These are phyloP conservation scores for Premnoplex brunnescens DNA, from an alignment of 2,797 vertebrate genomes.

Conservation along the genomic window DNA sequence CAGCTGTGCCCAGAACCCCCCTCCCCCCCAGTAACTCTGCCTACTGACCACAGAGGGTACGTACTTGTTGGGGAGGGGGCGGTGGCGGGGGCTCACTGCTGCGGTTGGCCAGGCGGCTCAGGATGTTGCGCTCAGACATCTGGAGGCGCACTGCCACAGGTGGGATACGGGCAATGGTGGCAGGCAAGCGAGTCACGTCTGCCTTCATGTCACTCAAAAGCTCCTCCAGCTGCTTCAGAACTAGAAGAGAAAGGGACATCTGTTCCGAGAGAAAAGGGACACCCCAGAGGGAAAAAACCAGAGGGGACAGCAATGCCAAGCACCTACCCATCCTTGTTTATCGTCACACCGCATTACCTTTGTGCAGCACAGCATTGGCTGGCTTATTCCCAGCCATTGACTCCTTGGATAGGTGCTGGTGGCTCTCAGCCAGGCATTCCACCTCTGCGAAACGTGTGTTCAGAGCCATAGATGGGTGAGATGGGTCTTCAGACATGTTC, in stretches of 20 bases:
- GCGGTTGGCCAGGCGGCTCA: constrained; percentile 94
- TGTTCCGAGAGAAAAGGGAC: neutral
- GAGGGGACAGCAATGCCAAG: neutral
- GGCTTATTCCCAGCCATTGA: constrained; percentile 99
- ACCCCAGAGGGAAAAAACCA: neutral
- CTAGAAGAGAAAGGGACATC: constrained; percentile 72
- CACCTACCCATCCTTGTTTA: neutral
- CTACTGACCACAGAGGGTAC: neutral
- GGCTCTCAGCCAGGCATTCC: constrained; percentile 96
- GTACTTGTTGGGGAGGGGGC: constrained; percentile 84
- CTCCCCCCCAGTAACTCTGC: neutral
- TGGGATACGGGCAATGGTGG: constrained; percentile 96
- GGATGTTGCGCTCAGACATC: constrained; percentile 98
- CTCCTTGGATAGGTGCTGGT: constrained; percentile 98
- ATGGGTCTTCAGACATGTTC: constrained; percentile 97
- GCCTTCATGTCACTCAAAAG: constrained; percentile 99
- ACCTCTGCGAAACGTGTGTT: constrained; percentile 98
- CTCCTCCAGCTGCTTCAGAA: constrained; percentile 99
- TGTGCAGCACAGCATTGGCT: constrained; percentile 96
- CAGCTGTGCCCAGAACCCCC: neutral
- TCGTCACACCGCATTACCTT: constrained; percentile 82
- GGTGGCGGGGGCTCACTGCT: constrained; percentile 87
- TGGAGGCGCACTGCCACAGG: constrained; percentile 95
- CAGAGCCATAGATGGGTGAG: constrained; percentile 97
- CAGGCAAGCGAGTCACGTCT: constrained; percentile 94